Evolutionary conservation across 2,888 invertebrate species (phyloP).

Genomic region (Clunio marinus): DNA sequence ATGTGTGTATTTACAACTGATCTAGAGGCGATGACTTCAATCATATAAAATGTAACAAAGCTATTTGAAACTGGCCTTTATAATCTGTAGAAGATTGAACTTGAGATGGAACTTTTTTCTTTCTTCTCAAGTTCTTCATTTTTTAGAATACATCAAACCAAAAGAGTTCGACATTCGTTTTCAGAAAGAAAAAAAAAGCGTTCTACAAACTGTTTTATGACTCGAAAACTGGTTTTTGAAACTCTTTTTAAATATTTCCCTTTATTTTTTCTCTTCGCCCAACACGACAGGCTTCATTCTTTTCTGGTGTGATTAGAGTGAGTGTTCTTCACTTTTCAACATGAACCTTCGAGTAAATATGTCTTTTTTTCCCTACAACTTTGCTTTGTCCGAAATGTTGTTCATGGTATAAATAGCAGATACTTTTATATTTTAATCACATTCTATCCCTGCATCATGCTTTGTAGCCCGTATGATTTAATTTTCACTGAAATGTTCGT

Average conservation of each 20-base stretch:
- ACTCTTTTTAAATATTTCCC: background rate
- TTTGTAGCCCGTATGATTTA: slow-evolving; percentile 29
- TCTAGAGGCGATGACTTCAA: background rate
- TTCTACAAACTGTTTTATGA: too few species aligned
- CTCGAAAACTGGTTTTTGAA: background rate
- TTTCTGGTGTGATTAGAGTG: slow-evolving; percentile 21
- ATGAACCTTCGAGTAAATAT: too few species aligned
- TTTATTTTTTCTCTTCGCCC: background rate
- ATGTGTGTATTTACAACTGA: background rate
- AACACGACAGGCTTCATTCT: background rate
- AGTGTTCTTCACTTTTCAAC: background rate
- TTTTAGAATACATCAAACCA: background rate
- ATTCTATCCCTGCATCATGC: slow-evolving; percentile 23
- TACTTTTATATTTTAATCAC: slow-evolving; percentile 8
- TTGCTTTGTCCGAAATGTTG: too few species aligned
- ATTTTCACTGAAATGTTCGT: background rate
- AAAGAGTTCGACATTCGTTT: too few species aligned
- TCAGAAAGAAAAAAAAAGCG: too few species aligned
- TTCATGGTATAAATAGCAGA: background rate
- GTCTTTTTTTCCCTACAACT: too few species aligned
- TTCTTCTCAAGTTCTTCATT: background rate
- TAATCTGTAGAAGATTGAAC: background rate
- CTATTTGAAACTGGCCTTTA: background rate
- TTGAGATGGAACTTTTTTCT: background rate
- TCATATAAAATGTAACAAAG: background rate